phyloP scores from a whole-genome alignment of 1,140 invertebrate genomes.

The Trachymyrmex cornetzi region DNA sequence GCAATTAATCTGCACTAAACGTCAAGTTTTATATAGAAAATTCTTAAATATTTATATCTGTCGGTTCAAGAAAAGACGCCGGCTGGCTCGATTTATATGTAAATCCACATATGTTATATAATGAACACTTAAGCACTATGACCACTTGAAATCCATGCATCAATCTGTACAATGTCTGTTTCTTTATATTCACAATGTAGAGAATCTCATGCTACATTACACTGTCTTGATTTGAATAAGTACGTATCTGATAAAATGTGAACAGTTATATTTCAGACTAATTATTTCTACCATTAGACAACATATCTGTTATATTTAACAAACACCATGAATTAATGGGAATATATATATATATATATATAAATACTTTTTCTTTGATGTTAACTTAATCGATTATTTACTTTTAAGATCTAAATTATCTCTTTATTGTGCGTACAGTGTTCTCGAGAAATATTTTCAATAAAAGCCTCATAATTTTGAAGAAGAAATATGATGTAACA shows the following conservation, averaged over 20 bases:
- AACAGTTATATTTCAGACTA: constrained; percentile 72
- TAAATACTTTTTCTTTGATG: constrained; percentile 12
- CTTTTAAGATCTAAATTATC: not conserved
- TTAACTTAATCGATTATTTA: not conserved
- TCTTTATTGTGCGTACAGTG: not conserved
- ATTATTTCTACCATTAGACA: constrained; percentile 70
- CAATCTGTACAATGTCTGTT: constrained; percentile 74
- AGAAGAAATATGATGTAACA: too few relatives aligned
- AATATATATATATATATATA: constrained; percentile 55
- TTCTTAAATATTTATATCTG: constrained; percentile 65
- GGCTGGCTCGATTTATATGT: constrained; percentile 60
- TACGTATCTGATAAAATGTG: constrained; percentile 70
- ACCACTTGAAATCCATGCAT: constrained; percentile 77
- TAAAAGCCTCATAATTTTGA: too few relatives aligned
- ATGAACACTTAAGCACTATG: constrained; percentile 74
- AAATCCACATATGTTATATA: constrained; percentile 55
- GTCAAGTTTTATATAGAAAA: constrained; percentile 76
- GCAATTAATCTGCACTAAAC: constrained; percentile 70
- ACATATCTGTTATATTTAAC: constrained; percentile 64
- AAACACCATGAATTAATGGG: constrained; percentile 74
- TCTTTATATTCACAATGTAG: constrained; percentile 66
- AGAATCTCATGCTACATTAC: constrained; percentile 74
- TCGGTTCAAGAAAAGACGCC: constrained; percentile 60
- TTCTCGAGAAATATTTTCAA: not conserved
- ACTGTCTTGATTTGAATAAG: constrained; percentile 74